Percentiles rank a stretch among this genome's conserved stretches.
Conservation (phyloP, 2,797 vertebrate genomes). For the Loris lydekkerianus region DNA sequence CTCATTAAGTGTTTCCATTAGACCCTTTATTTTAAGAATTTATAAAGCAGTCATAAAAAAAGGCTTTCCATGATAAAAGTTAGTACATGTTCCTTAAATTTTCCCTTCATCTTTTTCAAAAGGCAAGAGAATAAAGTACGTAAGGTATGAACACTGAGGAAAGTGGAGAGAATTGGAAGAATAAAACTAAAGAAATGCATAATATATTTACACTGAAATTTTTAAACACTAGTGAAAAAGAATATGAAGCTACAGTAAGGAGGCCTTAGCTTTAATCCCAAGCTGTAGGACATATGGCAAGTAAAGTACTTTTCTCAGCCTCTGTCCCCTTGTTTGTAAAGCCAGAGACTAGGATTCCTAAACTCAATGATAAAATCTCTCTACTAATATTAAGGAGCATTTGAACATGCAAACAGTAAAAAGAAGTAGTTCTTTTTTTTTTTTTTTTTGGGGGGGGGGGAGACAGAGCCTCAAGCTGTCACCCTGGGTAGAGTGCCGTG, state of each 20-base stretch:
- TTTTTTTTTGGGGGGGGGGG: too few species aligned
- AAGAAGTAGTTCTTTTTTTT: background rate
- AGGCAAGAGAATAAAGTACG: slow-evolving; percentile 55
- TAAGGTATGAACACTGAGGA: background rate
- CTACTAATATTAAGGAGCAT: background rate
- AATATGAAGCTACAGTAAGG: background rate
- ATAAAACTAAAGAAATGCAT: slow-evolving; percentile 3
- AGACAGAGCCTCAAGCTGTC: too few species aligned
- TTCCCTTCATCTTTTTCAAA: slow-evolving; percentile 70
- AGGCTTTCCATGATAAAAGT: slow-evolving; percentile 83
- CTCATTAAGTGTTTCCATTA: slow-evolving; percentile 86
- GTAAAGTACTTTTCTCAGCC: background rate
- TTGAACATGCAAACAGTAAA: background rate
- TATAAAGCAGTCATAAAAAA: slow-evolving; percentile 87
- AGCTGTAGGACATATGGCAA: background rate
- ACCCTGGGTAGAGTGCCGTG: too few species aligned
- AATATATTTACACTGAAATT: background rate
- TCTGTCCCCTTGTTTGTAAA: background rate
- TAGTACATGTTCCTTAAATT: slow-evolving; percentile 81
- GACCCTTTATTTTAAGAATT: slow-evolving; percentile 85
- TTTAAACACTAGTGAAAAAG: background rate
- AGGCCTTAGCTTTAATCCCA: background rate
- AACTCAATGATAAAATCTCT: background rate
- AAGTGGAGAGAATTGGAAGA: background rate
- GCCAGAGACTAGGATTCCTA: background rate